Base-by-base conservation (phyloP, 2,888 invertebrate species). In the Trichopoda pennipes region DNA sequence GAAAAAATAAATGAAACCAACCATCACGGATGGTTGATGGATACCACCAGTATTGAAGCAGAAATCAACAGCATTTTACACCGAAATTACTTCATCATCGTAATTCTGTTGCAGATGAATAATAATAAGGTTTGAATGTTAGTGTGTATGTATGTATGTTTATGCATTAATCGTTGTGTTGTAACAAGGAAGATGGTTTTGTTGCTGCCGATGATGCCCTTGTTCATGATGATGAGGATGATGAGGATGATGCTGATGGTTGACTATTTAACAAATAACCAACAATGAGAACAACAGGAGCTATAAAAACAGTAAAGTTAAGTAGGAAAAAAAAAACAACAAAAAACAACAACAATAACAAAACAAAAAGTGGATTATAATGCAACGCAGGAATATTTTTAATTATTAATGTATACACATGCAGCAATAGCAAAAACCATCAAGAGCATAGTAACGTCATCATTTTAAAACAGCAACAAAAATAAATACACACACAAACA, bases 381-480 rank as follows among this genome's bases (percentile, higher is more conserved):
- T 85, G 84, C 85, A 85, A 84, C 81, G 85, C 85, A 85, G 80
- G 84, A 86, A 87, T 87, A 87, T 87, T 88, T 82, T 88, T 86
- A 88, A 88, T 87, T 86, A 87, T 87, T 88, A 87, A 88, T 87
- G 86, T 85, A 86, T 83, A 83, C 81, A 84, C 80, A 84, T 84
- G 81, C 76, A 66, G 42, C 66, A 55, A 44, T 61, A 70, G 47
- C 73, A 60, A 55, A 64, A 74, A 64, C 56, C 66, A 76, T 74
- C 66, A 64, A 53, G 44, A 77, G 38, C 56, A 68, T 56, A 61
- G 60, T 78, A 79, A 63, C 75, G 69, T 79, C 81, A 75, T 81
- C 78, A 77, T 77, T 78, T 72, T 66, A 28, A 42, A 68, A 76
- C 56, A 69, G 16, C 64, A 60, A 51, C 63, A 73, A 10, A 58